phyloP scores from a whole-genome alignment of 2,888 invertebrate species.

The Rotaria socialis region DNA sequence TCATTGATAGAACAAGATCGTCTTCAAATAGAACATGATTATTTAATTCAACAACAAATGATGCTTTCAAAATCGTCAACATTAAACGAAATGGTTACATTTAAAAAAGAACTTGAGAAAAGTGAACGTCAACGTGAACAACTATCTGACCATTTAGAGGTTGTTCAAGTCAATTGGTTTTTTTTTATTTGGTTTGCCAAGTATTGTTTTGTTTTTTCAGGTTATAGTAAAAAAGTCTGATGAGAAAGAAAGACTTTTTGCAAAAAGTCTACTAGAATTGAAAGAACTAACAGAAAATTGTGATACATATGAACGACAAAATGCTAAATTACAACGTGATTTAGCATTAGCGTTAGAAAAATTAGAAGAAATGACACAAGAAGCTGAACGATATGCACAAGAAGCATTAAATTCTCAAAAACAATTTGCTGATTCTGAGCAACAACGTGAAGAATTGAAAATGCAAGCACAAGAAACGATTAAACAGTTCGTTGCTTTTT shows the following conservation, averaged over 20 bases:
- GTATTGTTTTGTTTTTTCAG: constrained; percentile 48
- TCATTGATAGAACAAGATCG: neutral
- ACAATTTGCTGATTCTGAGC: constrained; percentile 52
- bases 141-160: constrained; percentile 57
- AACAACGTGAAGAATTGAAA: constrained; percentile 55
- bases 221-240: constrained; percentile 53
- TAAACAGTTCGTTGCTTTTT: constrained; percentile 52
- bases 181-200: no score
- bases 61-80: constrained; percentile 47
- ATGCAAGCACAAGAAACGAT: constrained; percentile 56
- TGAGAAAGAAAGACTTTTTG: constrained; percentile 47
- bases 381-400: constrained; percentile 51
- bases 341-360: constrained; percentile 28
- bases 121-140: constrained; percentile 55
- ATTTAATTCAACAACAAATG: neutral
- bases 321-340: constrained; percentile 41
- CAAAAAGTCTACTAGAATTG: constrained; percentile 50
- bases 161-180: constrained; percentile 39
- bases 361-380: constrained; percentile 50
- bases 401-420: constrained; percentile 52
- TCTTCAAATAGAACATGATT: neutral
- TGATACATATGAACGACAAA: constrained; percentile 52
- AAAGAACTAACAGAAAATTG: constrained; percentile 53
- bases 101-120: constrained; percentile 52
- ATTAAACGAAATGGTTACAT: constrained; percentile 52